Base-by-base conservation (phyloP, 2,888 invertebrate genomes). In the Drosophila trichaetosa region DNA sequence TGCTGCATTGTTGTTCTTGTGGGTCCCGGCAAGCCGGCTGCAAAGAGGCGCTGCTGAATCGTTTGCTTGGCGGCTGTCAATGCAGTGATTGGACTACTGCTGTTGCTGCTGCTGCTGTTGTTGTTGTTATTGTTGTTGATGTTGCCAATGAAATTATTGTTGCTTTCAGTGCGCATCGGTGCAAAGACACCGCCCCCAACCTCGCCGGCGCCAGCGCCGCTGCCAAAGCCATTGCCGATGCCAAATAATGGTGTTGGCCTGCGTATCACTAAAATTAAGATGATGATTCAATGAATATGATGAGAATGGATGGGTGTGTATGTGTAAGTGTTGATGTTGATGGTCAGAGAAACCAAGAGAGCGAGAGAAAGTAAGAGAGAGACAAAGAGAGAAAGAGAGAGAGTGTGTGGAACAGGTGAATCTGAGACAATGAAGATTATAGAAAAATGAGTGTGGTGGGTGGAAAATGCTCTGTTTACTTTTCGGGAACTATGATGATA, bases 221-320 rank as follows among this genome's bases (percentile, higher is more conserved):
- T 95, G 73, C 74, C 69, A 70, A 61, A 76, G 72, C 83, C 86
- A 64, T 77, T 81, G 82, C 87, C 85, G 81, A 82, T 87, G 89
- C 91, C 92, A 82, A 85, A 84, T 69, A 87, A 83, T 69, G 88
- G 73, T 83, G 88, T 74, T 61, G 96, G 96, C 93, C 96, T 96
- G 90, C 93, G 92, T 91, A 93, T 92, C 91, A 92, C 93, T 93
- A 93, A 92, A 92, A 93, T 91, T 87, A 90, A 92, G 90, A 92
- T 92, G 87, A 89, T 89, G 92, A 92, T 89, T 87, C 86, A 91
- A 91, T 91, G 88, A 90, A 76, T 86, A 88, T 87, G 84, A 84
- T 87, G 78, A 75, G 78, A 69, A 75, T 74, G 81, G 73, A 46
- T 67, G 72, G 67, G 69, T 59, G 27, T 68, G 72, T 69, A 27